A percentile compares a stretch with the other conserved stretches of the same genome.
Evolutionary conservation across 2,113 vertebrate species (phyloP).

Genomic region (Phasianus colchicus): DNA sequence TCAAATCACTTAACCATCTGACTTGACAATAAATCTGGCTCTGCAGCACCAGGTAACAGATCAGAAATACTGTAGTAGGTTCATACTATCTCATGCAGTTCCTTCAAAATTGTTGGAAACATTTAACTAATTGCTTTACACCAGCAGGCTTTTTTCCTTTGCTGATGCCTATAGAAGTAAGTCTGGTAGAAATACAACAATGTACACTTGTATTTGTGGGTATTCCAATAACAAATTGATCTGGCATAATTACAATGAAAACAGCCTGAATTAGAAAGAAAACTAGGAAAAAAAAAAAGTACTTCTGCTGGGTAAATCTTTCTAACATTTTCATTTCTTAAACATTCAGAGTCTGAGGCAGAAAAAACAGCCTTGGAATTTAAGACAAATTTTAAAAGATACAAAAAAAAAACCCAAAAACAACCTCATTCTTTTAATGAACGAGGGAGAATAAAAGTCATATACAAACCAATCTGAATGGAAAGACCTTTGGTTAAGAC

Average conservation of each 20-base stretch:
- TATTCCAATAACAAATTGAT: background rate
- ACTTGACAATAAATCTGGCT: background rate
- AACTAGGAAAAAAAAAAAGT: background rate
- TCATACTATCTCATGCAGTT: background rate
- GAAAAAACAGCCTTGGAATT: background rate
- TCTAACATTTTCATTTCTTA: background rate
- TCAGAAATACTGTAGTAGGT: background rate
- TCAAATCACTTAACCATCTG: background rate
- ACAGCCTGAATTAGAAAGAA: background rate
- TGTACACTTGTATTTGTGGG: background rate
- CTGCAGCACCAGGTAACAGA: background rate
- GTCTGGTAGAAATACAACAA: background rate
- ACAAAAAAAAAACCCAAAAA: background rate
- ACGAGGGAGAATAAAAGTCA: background rate
- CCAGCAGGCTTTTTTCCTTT: background rate
- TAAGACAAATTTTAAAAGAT: background rate
- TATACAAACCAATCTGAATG: background rate
- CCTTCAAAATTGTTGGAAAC: background rate
- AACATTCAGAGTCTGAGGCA: background rate
- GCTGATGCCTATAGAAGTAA: background rate
- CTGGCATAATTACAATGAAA: background rate
- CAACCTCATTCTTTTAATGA: background rate
- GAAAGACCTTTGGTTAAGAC: background rate
- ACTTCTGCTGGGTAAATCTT: background rate
- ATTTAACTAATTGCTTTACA: background rate